Percentiles rank a stretch among this genome's conserved stretches.
These are phyloP conservation scores for Pseudomyrmex pallidus DNA, from an alignment of 1,140 invertebrate genomes.

Conservation along the genomic window DNA sequence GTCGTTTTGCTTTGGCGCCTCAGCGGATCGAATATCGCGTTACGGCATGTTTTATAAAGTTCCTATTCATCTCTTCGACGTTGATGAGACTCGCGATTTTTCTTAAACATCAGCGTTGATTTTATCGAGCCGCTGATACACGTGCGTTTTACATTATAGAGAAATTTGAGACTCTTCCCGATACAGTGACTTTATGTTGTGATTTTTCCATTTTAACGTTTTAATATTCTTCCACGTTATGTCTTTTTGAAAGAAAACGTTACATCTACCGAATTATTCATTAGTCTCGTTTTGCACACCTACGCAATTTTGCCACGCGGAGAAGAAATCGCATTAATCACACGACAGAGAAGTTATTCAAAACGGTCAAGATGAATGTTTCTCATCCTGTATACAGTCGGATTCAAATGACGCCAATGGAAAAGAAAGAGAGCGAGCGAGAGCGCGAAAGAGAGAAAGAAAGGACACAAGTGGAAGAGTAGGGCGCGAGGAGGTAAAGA, in stretches of 20 bases:
- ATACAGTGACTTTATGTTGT: background rate
- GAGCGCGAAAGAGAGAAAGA: constrained; percentile 5
- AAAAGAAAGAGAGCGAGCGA: background rate
- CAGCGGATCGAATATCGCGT: constrained; percentile 10
- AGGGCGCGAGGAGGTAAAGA: background rate
- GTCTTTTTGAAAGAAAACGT: background rate
- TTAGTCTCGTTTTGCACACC: constrained; percentile 7
- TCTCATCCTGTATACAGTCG: constrained; percentile 35
- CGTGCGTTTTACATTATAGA: background rate
- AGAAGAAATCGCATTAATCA: constrained; percentile 51
- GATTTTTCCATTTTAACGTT: too few species aligned
- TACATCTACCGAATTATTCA: constrained; percentile 38
- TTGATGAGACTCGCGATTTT: constrained; percentile 37
- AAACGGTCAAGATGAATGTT: constrained; percentile 47
- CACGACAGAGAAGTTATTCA: constrained; percentile 39
- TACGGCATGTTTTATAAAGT: constrained; percentile 48
- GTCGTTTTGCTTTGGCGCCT: background rate
- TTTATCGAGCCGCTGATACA: background rate
- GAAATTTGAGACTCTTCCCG: too few species aligned
- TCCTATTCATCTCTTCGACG: constrained; percentile 34
- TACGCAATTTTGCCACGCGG: constrained; percentile 11
- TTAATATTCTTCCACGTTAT: background rate
- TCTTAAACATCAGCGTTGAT: constrained; percentile 39
- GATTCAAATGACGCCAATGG: constrained; percentile 20
- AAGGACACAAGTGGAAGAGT: constrained; percentile 17